Base-by-base conservation (phyloP, 1,140 invertebrate species). In the Drosophila willistoni region DNA sequence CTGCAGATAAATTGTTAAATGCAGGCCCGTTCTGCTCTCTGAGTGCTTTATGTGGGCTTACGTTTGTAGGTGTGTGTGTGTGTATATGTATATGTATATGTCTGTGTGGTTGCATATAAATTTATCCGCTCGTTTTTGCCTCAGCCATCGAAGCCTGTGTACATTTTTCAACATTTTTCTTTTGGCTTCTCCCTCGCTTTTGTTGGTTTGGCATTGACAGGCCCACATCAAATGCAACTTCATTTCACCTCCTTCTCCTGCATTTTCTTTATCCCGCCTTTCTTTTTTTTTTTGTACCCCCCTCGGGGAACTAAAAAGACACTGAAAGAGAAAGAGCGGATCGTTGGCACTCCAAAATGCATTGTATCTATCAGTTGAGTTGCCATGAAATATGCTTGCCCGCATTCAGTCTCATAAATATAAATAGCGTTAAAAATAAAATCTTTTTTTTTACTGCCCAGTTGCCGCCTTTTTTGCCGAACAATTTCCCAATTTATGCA, bases 1-100 rank as follows among this genome's bases (percentile, higher is more conserved):
- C 86, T 90, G 86, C 81, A 90, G 86, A 90, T 90, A 90, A 90
- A 90, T 90, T 90, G 86, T 90, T 90, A 90, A 90, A 90, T 90
- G 86, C 86, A 90, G 86, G 79, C 83, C 67, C 84, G 79, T 69
- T 77, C 82, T 73, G 79, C 72, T 87, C 83, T 75, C 76, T 79
- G 82, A 86, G 82, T 86, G 82, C 82, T 86, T 86, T 86, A 87
- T 86, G 83, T 87, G 79, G 76, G 82, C 84, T 86, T 86, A 83
- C 59, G 79, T 67, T 67, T 86, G 83, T 87, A 79, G 83, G 72
- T 86, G 79, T 73, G 34, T n/a, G 19, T 68, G 14, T 54, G 14
- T 7, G 61, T 41, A 55, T 68, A 10, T 61, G 69, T 69, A 7
- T 61, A 17, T 54, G 13, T 57, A 17, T 62, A 14, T 71, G 33